Conservation (phyloP, 2,797 vertebrate genomes). For the Takifugu ocellatus region DNA sequence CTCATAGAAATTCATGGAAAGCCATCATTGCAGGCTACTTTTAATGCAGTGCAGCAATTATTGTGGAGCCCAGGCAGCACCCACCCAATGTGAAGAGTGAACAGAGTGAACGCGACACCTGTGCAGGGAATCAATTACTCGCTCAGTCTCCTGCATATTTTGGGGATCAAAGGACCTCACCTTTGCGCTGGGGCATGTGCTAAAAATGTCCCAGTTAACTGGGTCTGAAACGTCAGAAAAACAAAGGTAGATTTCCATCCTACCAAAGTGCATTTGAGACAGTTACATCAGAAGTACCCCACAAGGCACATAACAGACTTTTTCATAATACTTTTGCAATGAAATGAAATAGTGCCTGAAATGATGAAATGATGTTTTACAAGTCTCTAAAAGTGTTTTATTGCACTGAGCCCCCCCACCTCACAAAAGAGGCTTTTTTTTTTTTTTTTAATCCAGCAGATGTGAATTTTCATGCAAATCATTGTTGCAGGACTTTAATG, state of each 20-base stretch:
- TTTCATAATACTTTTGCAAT: conserved; percentile 46
- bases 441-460: conserved; percentile 7
- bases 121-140: conserved; percentile 61
- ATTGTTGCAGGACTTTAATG: conserved; percentile 10
- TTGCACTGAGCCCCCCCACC: conserved; percentile 22
- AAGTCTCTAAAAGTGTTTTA: conserved; percentile 19
- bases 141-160: conserved; percentile 33
- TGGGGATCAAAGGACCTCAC: conserved; percentile 59
- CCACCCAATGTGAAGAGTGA: no score
- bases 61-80: no score
- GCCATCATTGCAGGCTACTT: no score
- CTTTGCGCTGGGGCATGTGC: conserved; percentile 54
- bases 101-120: conserved; percentile 12
- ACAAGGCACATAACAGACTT: conserved; percentile 37
- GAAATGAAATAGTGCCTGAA: conserved; percentile 47
- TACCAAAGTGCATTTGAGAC: conserved; percentile 45
- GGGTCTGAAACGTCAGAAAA: conserved; percentile 36
- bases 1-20: no score
- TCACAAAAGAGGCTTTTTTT: conserved; percentile 20
- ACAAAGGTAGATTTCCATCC: conserved; percentile 52
- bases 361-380: conserved; percentile 37
- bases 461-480: not conserved
- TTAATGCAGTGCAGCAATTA: no score
- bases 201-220: conserved; percentile 61
- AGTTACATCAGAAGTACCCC: conserved; percentile 55